Evolutionary conservation across 2,113 vertebrate species (phyloP).

Genomic region (Mustela nigripes): DNA sequence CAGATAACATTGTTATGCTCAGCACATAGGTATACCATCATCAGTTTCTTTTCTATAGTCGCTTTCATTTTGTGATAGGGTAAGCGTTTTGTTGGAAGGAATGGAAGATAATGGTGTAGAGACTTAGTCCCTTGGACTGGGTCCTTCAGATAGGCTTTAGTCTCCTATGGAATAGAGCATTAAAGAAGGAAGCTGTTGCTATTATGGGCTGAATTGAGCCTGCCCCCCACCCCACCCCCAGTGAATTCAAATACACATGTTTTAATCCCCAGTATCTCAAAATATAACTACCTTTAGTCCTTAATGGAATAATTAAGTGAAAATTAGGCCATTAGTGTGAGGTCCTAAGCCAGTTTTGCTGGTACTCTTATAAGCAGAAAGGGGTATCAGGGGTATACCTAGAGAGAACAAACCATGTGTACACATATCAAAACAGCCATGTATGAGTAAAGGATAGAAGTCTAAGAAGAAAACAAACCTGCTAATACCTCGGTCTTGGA

Average conservation of each 20-base stretch:
- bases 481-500: neutral
- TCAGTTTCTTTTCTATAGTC: neutral
- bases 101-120: neutral
- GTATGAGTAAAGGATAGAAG: neutral
- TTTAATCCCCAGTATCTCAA: neutral
- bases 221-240: too few species aligned
- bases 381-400: neutral
- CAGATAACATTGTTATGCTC: neutral
- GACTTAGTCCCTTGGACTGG: neutral
- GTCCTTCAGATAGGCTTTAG: neutral
- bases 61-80: neutral
- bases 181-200: neutral
- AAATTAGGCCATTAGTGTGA: neutral
- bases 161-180: neutral
- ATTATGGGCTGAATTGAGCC: neutral
- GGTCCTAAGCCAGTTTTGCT: neutral
- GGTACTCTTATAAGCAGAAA: neutral
- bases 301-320: neutral
- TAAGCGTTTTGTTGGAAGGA: neutral
- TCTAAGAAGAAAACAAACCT: neutral
- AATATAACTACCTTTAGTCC: neutral
- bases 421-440: accelerated
- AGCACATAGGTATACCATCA: neutral
- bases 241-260: neutral
- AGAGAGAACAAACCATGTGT: neutral